phyloP scores from a whole-genome alignment of 2,113 vertebrate species.

The Ceyx melanurus region DNA sequence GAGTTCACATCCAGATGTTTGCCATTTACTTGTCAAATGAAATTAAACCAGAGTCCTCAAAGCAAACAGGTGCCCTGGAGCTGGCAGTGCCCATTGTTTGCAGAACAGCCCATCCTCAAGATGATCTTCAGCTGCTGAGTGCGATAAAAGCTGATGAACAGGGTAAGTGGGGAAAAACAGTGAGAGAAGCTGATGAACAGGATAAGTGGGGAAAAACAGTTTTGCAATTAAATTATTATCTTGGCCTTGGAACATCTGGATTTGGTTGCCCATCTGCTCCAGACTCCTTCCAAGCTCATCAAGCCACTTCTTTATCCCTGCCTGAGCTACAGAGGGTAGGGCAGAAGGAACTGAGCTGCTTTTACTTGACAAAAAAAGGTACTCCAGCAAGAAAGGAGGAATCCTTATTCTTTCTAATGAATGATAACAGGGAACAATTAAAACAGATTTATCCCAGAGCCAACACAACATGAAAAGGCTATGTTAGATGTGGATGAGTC shows the following conservation, averaged over 20 bases:
- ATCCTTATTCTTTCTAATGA: not conserved
- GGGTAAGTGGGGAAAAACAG: not conserved
- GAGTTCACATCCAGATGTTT: constrained; percentile 21
- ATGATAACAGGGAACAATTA: not conserved
- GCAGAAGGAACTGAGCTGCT: not conserved
- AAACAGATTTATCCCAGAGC: not conserved
- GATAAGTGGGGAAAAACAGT: not conserved
- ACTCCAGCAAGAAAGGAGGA: not conserved
- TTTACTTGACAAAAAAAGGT: not conserved
- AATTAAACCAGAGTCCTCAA: constrained; percentile 3
- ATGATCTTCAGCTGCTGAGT: not conserved
- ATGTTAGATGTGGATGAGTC: not conserved
- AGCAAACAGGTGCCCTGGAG: not conserved
- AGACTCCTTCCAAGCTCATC: not conserved
- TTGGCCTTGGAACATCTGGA: constrained; percentile 15
- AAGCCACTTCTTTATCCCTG: not conserved
- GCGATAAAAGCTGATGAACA: not conserved
- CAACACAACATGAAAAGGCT: not conserved
- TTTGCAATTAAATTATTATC: constrained; percentile 14
- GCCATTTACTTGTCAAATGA: not conserved
- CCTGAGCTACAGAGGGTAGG: not conserved
- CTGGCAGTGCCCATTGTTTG: not conserved
- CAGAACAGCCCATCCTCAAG: not conserved
- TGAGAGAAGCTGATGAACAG: not conserved
- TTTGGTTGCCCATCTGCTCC: not conserved